Percentiles rank a stretch among this genome's conserved stretches.
Evolutionary conservation across 2,113 vertebrate species (phyloP).

Genomic region (Leptobrachium ailaonicum): DNA sequence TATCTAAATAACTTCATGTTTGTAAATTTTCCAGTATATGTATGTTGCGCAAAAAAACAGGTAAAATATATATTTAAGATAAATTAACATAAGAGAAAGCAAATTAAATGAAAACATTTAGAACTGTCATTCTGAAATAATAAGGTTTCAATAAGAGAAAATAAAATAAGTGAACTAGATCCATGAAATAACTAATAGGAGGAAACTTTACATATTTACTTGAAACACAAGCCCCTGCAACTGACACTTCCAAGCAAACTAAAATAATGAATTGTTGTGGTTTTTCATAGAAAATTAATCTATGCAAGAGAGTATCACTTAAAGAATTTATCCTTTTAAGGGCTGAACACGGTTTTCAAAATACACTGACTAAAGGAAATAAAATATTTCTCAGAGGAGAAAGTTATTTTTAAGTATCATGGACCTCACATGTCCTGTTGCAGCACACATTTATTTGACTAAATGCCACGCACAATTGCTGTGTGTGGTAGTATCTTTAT

Average conservation of each 20-base stretch:
- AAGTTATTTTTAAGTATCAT: not conserved
- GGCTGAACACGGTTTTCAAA: not conserved
- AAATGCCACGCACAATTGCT: not conserved
- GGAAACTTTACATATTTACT: too few species aligned
- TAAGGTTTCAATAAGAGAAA: not conserved
- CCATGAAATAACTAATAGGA: not conserved
- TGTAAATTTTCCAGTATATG: too few species aligned
- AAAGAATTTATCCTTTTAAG: not conserved
- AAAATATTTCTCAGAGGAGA: not conserved
- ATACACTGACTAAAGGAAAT: not conserved
- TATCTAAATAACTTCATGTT: too few species aligned
- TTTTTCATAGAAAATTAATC: not conserved
- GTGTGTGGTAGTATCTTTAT: not conserved
- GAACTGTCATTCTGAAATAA: not conserved
- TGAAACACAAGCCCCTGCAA: not conserved
- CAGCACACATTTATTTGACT: not conserved
- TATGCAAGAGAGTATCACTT: not conserved
- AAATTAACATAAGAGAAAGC: too few species aligned
- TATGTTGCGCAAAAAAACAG: too few species aligned
- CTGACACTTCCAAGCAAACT: not conserved
- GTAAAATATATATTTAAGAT: too few species aligned
- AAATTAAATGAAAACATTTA: too few species aligned
- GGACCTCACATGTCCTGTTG: not conserved
- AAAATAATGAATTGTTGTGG: conserved; percentile 3
- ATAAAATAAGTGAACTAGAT: not conserved